Conservation (phyloP, 2,113 vertebrate species). For the Pseudopipra pipra region DNA sequence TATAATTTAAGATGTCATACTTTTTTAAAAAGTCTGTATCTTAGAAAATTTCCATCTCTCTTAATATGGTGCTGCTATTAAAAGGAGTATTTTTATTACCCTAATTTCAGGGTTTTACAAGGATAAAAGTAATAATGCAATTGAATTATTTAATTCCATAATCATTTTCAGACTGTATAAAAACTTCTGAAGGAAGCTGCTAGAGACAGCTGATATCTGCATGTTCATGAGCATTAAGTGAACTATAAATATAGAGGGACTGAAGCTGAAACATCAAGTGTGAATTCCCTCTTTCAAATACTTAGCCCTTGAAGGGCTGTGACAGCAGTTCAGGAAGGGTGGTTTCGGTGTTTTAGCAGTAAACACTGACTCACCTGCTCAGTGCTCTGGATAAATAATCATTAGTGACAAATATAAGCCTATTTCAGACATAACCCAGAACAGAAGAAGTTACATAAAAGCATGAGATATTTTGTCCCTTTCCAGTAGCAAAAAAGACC, state of each 20-base stretch:
- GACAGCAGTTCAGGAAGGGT: background rate
- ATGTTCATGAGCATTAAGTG: background rate
- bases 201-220: background rate
- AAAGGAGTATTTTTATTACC: slow-evolving; percentile 6
- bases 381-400: background rate
- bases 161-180: background rate
- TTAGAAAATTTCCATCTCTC: background rate
- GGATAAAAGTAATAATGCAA: background rate
- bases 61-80: background rate
- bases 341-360: background rate
- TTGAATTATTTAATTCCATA: slow-evolving; percentile 8
- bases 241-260: background rate
- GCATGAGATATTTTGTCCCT: background rate
- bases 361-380: slow-evolving; percentile 19
- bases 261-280: background rate
- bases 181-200: background rate
- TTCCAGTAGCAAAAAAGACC: background rate
- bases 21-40: background rate
- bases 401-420: background rate
- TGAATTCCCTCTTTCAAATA: background rate
- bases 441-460: background rate
- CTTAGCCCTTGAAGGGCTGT: background rate
- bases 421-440: background rate
- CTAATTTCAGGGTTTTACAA: background rate
- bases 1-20: background rate